Conservation (phyloP, 2,888 invertebrate genomes). For the Pseudeuparius sepicola region DNA sequence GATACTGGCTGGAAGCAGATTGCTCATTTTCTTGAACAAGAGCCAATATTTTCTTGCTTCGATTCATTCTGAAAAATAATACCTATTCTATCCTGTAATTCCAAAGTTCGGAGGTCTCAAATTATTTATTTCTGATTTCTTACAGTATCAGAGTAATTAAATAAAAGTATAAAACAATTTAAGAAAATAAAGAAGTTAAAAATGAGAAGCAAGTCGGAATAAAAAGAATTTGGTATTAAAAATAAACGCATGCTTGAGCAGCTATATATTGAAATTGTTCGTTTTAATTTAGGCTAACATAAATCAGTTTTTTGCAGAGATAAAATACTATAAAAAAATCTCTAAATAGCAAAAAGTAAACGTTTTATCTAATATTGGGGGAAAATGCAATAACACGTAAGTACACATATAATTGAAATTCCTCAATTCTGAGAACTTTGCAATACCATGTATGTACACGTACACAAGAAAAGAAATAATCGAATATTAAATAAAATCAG, state of each 20-base stretch:
- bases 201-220: too few species aligned
- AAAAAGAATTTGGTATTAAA: too few species aligned
- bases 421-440: slow-evolving; percentile 2
- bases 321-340: slow-evolving; percentile 2
- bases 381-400: slow-evolving; percentile 1
- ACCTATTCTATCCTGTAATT: too few species aligned
- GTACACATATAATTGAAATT: slow-evolving; percentile 1
- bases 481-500: slow-evolving; percentile 1
- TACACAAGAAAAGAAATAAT: slow-evolving; percentile 1
- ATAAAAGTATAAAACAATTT: too few species aligned
- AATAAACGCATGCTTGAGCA: too few species aligned
- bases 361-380: slow-evolving; percentile 1
- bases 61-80: slow-evolving; percentile 1
- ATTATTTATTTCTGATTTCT: too few species aligned
- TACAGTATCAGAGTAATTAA: too few species aligned
- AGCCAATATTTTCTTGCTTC: slow-evolving; percentile 1
- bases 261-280: too few species aligned
- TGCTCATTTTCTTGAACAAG: slow-evolving; percentile 1
- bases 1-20: slow-evolving; percentile 3
- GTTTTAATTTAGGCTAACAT: too few species aligned
- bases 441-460: slow-evolving; percentile 3
- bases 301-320: slow-evolving; percentile 2
- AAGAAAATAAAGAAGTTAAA: too few species aligned
- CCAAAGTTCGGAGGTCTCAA: too few species aligned
- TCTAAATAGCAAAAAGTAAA: slow-evolving; percentile 1